Evolutionary conservation across 2,797 vertebrate species (phyloP).

Genomic region (Philypnodon macrostomus): DNA sequence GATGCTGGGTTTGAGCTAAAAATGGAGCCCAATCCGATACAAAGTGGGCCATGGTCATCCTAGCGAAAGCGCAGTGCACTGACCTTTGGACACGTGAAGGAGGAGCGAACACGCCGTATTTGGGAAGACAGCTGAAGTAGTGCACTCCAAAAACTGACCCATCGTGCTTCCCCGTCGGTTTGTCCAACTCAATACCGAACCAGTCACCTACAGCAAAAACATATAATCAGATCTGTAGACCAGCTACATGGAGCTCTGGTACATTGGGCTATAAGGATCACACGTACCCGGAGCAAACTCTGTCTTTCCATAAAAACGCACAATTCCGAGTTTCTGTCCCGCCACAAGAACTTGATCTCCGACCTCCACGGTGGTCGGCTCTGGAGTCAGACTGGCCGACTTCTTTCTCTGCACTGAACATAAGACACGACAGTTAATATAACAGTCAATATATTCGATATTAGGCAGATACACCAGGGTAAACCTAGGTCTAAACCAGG

Average conservation of each 20-base stretch:
- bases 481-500: no score
- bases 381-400: constrained; percentile 76
- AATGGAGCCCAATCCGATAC: no score
- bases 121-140: constrained; percentile 88
- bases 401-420: constrained; percentile 78
- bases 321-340: constrained; percentile 85
- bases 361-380: constrained; percentile 84
- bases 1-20: no score
- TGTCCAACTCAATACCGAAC: constrained; percentile 90
- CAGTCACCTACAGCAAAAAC: constrained; percentile 80
- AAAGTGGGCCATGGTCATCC: no score
- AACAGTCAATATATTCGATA: no score
- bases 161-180: constrained; percentile 89
- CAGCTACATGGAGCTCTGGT: constrained; percentile 1
- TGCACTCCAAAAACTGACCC: constrained; percentile 92
- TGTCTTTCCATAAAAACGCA: constrained; percentile 90
- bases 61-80: neutral
- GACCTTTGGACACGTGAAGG: constrained; percentile 91
- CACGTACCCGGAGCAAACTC: constrained; percentile 89
- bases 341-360: constrained; percentile 92
- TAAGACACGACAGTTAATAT: no score
- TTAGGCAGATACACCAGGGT: no score
- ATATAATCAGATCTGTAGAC: neutral
- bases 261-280: neutral
- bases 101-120: constrained; percentile 90